Conservation (phyloP, 1,140 invertebrate species). For the Platorchestia sp. region DNA sequence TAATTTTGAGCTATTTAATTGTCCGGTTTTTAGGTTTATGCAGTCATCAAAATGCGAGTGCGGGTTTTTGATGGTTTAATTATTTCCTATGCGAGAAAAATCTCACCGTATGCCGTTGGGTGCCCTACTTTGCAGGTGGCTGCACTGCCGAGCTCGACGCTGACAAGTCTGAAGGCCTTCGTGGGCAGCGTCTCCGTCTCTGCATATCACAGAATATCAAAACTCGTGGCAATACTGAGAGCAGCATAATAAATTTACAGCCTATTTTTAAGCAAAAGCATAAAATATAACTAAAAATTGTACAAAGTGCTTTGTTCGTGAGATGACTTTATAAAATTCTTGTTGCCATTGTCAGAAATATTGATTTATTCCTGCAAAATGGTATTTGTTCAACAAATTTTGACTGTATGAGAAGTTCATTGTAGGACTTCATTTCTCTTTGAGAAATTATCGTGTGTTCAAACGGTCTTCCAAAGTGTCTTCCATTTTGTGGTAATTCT, state of each 20-base stretch:
- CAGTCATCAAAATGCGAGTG: no score
- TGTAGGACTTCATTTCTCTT: background rate
- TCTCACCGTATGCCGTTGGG: background rate
- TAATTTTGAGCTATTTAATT: no score
- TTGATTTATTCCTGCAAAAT: background rate
- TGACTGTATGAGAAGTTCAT: background rate
- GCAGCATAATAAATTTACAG: background rate
- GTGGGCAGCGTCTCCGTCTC: background rate
- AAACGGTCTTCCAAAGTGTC: background rate
- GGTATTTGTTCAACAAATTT: background rate
- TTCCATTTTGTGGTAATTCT: background rate
- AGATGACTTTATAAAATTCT: background rate
- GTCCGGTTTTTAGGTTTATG: no score
- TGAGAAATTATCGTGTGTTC: background rate
- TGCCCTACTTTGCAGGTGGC: background rate
- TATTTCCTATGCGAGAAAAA: background rate
- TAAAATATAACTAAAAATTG: background rate
- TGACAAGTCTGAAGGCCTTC: background rate
- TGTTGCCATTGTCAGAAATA: background rate
- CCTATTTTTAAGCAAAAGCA: background rate
- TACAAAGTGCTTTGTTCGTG: background rate
- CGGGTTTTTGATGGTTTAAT: no score
- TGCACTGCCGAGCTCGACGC: background rate
- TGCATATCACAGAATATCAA: background rate
- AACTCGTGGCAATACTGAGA: background rate